phyloP scores from a whole-genome alignment of 2,888 invertebrate genomes.

The Drosophila atripex region DNA sequence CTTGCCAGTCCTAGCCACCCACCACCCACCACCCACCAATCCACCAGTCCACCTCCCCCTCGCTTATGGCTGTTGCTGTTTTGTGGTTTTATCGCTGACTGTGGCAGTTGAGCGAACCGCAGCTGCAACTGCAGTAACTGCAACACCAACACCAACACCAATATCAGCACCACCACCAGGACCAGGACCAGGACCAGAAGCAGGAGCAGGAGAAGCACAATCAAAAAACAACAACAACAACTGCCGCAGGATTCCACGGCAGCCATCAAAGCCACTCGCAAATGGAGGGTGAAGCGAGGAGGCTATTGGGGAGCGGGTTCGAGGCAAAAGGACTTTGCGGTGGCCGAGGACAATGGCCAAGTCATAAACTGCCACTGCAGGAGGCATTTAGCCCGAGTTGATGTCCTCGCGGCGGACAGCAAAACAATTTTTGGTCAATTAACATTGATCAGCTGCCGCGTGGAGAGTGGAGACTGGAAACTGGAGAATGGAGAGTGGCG shows the following conservation, averaged over 20 bases:
- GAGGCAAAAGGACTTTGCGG: slow-evolving; percentile 21
- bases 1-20: slow-evolving; percentile 9
- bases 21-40: neutral
- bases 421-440: slow-evolving; percentile 34
- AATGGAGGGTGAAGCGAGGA: neutral
- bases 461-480: too few relatives aligned
- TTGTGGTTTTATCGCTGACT: slow-evolving; percentile 65
- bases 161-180: too few relatives aligned
- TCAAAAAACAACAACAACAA: slow-evolving; percentile 10
- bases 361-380: slow-evolving; percentile 36
- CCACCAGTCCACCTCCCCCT: neutral
- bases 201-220: slow-evolving; percentile 1
- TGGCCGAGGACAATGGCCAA: slow-evolving; percentile 41
- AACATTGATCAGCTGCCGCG: slow-evolving; percentile 21
- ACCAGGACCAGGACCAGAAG: too few relatives aligned
- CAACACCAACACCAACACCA: slow-evolving; percentile 1
- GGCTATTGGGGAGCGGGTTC: neutral
- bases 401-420: slow-evolving; percentile 22
- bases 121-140: slow-evolving; percentile 50
- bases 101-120: slow-evolving; percentile 46
- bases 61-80: slow-evolving; percentile 44
- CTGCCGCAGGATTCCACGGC: slow-evolving; percentile 23
- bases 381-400: slow-evolving; percentile 24
- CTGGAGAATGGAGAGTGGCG: too few relatives aligned
- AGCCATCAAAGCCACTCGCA: slow-evolving; percentile 30